Conservation (phyloP, 2,113 vertebrate genomes). For the human region GRCh38 chr4:14151501-14152000, state of each 20-base stretch:
- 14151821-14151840: neutral
- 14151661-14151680: neutral
- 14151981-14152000: accelerated
- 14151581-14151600: neutral
- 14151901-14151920: accelerated
- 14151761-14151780: neutral
- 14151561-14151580: neutral
- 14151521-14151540: neutral
- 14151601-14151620: neutral
- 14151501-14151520: neutral
- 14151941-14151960: neutral
- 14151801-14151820: neutral
- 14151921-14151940: neutral
- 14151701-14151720: neutral
- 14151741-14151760: neutral
- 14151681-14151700: neutral
- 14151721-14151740: neutral
- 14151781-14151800: neutral
- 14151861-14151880: neutral
- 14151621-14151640: neutral
- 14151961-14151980: neutral
- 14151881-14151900: neutral
- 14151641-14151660: neutral
- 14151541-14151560: neutral
- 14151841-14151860: neutral